Evolutionary conservation across 1,140 invertebrate genomes (phyloP), one percentile per base, ranked within the genome.

Genomic region (Eueides isabella): DNA sequence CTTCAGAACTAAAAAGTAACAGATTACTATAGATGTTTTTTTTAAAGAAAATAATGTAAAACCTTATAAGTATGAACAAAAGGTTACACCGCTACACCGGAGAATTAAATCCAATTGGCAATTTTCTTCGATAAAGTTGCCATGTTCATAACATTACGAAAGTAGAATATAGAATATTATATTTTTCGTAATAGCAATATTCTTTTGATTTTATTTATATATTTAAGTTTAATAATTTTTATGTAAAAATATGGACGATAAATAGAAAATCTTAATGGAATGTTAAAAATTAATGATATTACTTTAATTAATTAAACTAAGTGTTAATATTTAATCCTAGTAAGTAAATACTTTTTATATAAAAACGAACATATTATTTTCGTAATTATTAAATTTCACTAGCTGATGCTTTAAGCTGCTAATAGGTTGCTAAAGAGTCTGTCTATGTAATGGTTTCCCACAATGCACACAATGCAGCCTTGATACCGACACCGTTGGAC

Each of bases 81-180:
- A 26, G 48, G 19, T 55, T 26, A 55, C 23, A 55, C 19, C 7
- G 11, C 48, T 55, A 55, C 48, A 55, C 48, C 48, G 19, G 19
- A 55, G 48, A 55, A 55, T 55, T 23, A 11, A 55, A 55, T 55
- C 48, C 23, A 55, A 55, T 55, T 55, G 48, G 48, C 48, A 35
- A 69, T 69, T 69, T 69, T 30, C 48, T 61, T 69, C 67, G 48
- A 31, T 35, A 28, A 69, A 16, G 67, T 69, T 69, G 67, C 67
- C 67, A 69, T 16, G 48, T 30, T 55, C 65, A 29, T 44, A 44
- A 44, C 2, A 44, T 19, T 12, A 55, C 9, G 3, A 55, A 23
- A 26, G 11, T 23, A 55, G 9, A 26, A 19, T 55, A n/a, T 9
- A 19, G 16, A 19, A n/a, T 55, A 11, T 7, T 23, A 55, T 19